Percentiles rank a stretch among this genome's conserved stretches.
Evolutionary conservation across 1,140 invertebrate species (phyloP).

Genomic region (Rhopalosiphum padi): DNA sequence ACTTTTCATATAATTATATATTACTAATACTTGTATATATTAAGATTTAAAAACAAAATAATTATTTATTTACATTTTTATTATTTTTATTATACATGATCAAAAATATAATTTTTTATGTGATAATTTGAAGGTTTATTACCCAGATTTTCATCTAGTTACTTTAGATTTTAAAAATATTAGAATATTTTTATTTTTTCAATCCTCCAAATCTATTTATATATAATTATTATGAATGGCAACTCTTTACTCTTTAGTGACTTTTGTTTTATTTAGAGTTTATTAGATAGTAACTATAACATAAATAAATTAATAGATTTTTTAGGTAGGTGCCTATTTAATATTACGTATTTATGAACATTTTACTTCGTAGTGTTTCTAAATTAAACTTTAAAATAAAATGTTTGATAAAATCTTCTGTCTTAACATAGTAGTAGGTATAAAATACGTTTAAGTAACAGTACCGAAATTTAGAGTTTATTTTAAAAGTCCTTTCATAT

Average conservation of each 20-base stretch:
- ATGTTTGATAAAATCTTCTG: background rate
- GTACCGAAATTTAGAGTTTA: background rate
- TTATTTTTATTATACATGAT: background rate
- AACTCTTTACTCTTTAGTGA: background rate
- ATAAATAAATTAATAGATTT: background rate
- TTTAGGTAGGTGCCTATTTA: background rate
- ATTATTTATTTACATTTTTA: background rate
- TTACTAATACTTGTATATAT: background rate
- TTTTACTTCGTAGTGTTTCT: background rate
- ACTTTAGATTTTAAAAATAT: background rate
- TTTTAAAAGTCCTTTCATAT: constrained; percentile 11
- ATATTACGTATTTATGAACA: background rate
- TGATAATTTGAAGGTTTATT: background rate
- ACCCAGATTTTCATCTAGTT: background rate
- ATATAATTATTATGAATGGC: background rate
- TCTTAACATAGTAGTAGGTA: background rate
- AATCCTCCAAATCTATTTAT: background rate
- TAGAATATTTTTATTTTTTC: background rate
- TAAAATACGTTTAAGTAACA: background rate
- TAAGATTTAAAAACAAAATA: background rate
- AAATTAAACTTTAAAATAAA: background rate
- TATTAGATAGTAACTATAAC: background rate
- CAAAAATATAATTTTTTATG: background rate
- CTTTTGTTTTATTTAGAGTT: background rate
- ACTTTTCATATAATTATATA: too few relatives aligned